A percentile compares a stretch with the other conserved stretches of the same genome.
These are phyloP conservation scores for Esperia sulphurella DNA, from an alignment of 2,888 invertebrate species.

Conservation along the genomic window DNA sequence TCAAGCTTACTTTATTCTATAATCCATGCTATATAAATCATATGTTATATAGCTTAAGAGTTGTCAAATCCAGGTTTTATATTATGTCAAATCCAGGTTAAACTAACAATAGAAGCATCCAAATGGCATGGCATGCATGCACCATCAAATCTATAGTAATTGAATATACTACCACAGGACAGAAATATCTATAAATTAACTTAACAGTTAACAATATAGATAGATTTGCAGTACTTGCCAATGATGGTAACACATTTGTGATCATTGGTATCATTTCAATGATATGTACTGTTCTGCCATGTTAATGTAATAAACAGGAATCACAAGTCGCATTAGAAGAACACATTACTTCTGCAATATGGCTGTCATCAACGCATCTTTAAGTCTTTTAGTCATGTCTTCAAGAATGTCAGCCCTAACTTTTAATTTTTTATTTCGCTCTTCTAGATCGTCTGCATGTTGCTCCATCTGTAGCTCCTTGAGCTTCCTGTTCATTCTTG, in stretches of 20 bases:
- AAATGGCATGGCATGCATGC: conserved; percentile 21
- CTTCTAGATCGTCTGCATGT: conserved; percentile 76
- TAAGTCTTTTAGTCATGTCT: conserved; percentile 82
- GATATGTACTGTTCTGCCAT: neutral
- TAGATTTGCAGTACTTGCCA: conserved; percentile 11
- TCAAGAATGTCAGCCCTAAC: conserved; percentile 84
- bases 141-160: conserved; percentile 16
- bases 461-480: conserved; percentile 77
- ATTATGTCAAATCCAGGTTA: neutral
- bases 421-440: conserved; percentile 81
- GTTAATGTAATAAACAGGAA: neutral
- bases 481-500: conserved; percentile 84
- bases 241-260: neutral
- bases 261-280: neutral
- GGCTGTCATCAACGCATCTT: conserved; percentile 82
- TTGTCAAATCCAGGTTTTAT: neutral
- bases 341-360: conserved; percentile 77
- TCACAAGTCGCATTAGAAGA: neutral
- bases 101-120: conserved; percentile 7
- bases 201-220: conserved; percentile 29
- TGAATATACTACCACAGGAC: neutral
- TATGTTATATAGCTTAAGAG: neutral
- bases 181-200: neutral
- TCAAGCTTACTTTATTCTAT: neutral
- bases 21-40: neutral